A percentile compares a stretch with the other conserved stretches of the same genome.
Conservation (phyloP, 2,888 invertebrate species). For the Microchrysa polita region DNA sequence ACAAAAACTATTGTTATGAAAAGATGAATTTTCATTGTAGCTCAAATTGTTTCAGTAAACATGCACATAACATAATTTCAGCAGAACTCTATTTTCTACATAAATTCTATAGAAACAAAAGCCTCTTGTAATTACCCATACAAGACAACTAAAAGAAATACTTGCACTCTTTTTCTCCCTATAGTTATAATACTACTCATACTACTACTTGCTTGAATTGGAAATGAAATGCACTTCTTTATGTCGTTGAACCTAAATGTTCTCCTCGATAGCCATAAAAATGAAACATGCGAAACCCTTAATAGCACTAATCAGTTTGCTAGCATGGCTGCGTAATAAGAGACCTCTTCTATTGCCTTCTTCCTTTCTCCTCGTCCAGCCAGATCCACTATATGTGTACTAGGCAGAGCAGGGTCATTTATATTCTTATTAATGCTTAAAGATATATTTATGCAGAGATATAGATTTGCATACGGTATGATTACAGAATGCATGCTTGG, state of each 20-base stretch:
- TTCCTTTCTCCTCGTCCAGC: slow-evolving; percentile 1
- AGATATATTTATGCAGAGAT: background rate
- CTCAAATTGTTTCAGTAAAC: too few species aligned
- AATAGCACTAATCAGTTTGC: slow-evolving; percentile 46
- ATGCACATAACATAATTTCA: too few species aligned
- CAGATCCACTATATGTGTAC: background rate
- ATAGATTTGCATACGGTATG: slow-evolving; percentile 1
- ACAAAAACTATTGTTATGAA: too few species aligned
- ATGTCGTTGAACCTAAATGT: slow-evolving; percentile 27
- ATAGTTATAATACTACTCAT: too few species aligned
- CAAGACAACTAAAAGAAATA: too few species aligned
- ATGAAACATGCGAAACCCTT: slow-evolving; percentile 52
- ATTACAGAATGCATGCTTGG: background rate
- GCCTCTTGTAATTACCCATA: too few species aligned
- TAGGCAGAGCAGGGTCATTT: background rate
- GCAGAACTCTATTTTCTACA: too few species aligned
- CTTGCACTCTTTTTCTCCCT: background rate
- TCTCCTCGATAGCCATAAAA: slow-evolving; percentile 49
- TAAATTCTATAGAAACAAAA: too few species aligned
- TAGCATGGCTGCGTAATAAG: slow-evolving; percentile 41
- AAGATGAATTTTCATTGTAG: too few species aligned
- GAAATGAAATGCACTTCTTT: slow-evolving; percentile 4
- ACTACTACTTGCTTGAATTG: too few species aligned
- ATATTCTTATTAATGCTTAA: background rate
- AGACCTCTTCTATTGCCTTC: slow-evolving; percentile 16